phyloP scores from a whole-genome alignment of 2,113 vertebrate genomes.

The Hippocampus zosterae region DNA sequence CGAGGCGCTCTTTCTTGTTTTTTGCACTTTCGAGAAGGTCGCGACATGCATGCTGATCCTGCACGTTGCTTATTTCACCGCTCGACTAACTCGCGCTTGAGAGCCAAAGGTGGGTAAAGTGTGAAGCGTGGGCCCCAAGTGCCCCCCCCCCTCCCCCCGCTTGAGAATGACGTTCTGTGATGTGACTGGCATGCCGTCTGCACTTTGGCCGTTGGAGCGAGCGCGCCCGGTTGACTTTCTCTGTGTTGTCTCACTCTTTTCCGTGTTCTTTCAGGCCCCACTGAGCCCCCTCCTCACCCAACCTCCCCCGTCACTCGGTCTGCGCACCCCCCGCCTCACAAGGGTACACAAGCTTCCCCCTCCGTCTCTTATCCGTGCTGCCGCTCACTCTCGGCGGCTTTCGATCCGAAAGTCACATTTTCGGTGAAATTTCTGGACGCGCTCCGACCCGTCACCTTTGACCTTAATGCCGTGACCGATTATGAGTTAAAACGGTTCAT shows the following conservation, averaged over 20 bases:
- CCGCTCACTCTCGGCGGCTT: too few relatives aligned
- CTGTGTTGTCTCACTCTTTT: conserved; percentile 65
- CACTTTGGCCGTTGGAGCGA: not conserved
- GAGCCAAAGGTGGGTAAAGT: not conserved
- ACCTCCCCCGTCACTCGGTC: conserved; percentile 75
- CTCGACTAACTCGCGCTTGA: not conserved
- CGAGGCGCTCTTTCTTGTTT: too few relatives aligned
- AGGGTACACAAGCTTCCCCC: conserved; percentile 75
- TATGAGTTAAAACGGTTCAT: not conserved
- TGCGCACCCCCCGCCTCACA: conserved; percentile 73
- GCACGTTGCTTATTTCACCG: conserved; percentile 4
- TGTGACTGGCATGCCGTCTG: conserved; percentile 21
- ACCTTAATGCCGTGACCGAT: too few relatives aligned
- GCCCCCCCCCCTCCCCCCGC: not conserved
- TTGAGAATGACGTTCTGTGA: not conserved
- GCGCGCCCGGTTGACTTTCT: not conserved
- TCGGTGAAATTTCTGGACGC: too few relatives aligned
- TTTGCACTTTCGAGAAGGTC: conserved; percentile 8
- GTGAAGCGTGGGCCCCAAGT: too few relatives aligned
- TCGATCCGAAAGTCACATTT: too few relatives aligned
- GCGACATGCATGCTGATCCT: conserved; percentile 29
- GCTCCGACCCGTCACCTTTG: too few relatives aligned
- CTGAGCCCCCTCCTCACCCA: conserved; percentile 74
- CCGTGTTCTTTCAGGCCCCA: conserved; percentile 76
- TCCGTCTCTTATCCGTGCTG: not conserved